Base-by-base conservation (phyloP, 1,140 invertebrate genomes). In the Drosophila funebris region DNA sequence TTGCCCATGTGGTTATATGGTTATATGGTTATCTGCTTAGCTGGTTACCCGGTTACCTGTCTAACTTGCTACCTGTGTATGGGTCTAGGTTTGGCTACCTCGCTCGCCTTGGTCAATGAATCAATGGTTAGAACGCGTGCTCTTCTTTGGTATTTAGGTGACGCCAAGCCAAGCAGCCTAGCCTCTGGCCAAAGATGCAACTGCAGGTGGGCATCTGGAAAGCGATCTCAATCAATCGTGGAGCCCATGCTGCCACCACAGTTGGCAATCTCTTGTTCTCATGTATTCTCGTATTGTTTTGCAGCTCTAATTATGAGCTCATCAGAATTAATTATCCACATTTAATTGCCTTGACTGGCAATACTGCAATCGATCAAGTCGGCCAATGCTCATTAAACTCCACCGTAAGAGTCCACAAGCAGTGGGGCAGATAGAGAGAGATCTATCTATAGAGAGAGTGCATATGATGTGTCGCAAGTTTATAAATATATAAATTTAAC, bases 101-200 rank as follows among this genome's bases (percentile, higher is more conserved):
- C 13, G 58, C 27, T 61, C 22, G 44, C 54, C 67, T 70, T 70
- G 60, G 58, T 44, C 29, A 57, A 50, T 56, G 62, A 66, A 66
- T 66, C 62, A 66, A 56, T 22, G 60, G 16, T 33, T 29, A 11
- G 8, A 53, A 29, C 46, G 67, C 58, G 48, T 70, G 67, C 50
- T 70, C 33, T 33, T 6, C 60, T 37, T 29, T 54, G 69, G 62
- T 60, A 68, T 73, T 73, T 73, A 36, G 70, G 63, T 73, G 70
- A 58, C 13, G 46, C 11, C 31, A 66, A 57, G 54, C 22, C 4
- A 33, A 33, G 8, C 24, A 5, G 8, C 31, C 9, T 9, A 11
- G 31, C 9, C 31, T 33, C 33, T 27, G 24, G 24, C 24, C 24
- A 27, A 27, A 27, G 24, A 27, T 27, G 50, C 14, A 8, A 18